phyloP scores from a whole-genome alignment of 2,888 invertebrate genomes.

The Leucoma salicis region DNA sequence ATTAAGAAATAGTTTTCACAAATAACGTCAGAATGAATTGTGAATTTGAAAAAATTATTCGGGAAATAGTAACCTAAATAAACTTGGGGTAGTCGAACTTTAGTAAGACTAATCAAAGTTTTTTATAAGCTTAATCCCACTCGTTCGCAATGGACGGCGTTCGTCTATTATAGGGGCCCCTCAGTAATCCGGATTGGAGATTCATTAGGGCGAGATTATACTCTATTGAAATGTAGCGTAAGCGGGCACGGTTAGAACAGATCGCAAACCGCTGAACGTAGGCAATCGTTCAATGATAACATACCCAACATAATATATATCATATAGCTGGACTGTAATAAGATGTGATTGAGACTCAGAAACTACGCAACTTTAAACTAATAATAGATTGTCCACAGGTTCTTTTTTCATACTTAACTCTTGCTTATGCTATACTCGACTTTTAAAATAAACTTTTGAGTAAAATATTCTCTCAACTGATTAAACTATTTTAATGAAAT shows the following conservation, averaged over 20 bases:
- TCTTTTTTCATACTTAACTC: no score
- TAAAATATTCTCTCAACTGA: no score
- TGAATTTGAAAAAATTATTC: slow-evolving; percentile 10
- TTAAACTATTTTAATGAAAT: no score
- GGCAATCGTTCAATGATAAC: slow-evolving; percentile 23
- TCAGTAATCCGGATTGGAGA: slow-evolving; percentile 80
- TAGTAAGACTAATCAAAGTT: slow-evolving; percentile 66
- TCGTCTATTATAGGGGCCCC: slow-evolving; percentile 67
- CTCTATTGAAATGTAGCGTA: slow-evolving; percentile 81
- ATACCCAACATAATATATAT: no score
- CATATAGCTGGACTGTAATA: no score
- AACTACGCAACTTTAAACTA: no score
- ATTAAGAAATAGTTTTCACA: slow-evolving; percentile 47
- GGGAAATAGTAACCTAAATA: slow-evolving; percentile 4
- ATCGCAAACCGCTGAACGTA: slow-evolving; percentile 28
- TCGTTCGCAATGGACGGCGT: slow-evolving; percentile 66
- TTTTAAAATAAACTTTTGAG: no score
- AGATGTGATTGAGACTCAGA: no score
- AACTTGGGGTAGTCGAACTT: slow-evolving; percentile 20
- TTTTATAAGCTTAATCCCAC: slow-evolving; percentile 70
- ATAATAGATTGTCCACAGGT: no score
- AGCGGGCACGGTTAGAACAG: slow-evolving; percentile 54
- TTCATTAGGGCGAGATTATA: slow-evolving; percentile 82
- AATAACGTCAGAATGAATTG: slow-evolving; percentile 13
- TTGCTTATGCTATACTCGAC: no score